Evolutionary conservation across 2,113 vertebrate species (phyloP), one percentile per base, ranked within the genome.

Genomic region (Myanophis thanlyinensis): DNA sequence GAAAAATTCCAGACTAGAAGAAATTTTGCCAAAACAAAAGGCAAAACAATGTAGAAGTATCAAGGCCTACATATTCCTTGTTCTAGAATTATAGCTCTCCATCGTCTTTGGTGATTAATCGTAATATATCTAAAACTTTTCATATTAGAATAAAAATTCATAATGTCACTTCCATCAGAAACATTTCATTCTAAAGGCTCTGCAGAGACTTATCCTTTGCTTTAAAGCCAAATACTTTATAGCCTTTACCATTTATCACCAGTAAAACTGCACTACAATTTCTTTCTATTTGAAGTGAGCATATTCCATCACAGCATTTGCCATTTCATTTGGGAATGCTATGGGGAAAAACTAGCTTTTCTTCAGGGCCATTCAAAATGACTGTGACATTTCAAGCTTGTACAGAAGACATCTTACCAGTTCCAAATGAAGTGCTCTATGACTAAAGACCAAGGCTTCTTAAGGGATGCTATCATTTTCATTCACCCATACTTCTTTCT

Each of bases 211-310:
- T 85, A 85, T 46, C 52, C 88, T 89, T 49, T 89, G 73, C 88
- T n/a, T 89, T 89, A 40, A 89, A 51, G 52, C 22, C 47, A 47
- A 89, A 59, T 23, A 62, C 47, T 47, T 5, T 73, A 59, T 86
- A 62, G 73, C 80, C 13, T 56, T 92, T 92, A 85, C 44, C 44
- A 89, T 89, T 86, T 85, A 85, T 89, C 88, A 92, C 30, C 89
- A 89, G 30, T 49, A 89, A 85, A 92, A 85, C 49, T 89, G 49
- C 23, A 15, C 52, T 59, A n/a, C 4, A 56, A 59, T 46, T 89
- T 51, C 73, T 89, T 92, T 49, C 35, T 89, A 48, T 51, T 22
- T 48, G 40, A 44, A 67, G 10, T 1, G 1, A 51, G 1, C 51
- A 11, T 30, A 91, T 91, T 48, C 54, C 73, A 44, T 8, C 54